Evolutionary conservation across 2,888 invertebrate species (phyloP).

Genomic region (Lampropteryx suffumata): DNA sequence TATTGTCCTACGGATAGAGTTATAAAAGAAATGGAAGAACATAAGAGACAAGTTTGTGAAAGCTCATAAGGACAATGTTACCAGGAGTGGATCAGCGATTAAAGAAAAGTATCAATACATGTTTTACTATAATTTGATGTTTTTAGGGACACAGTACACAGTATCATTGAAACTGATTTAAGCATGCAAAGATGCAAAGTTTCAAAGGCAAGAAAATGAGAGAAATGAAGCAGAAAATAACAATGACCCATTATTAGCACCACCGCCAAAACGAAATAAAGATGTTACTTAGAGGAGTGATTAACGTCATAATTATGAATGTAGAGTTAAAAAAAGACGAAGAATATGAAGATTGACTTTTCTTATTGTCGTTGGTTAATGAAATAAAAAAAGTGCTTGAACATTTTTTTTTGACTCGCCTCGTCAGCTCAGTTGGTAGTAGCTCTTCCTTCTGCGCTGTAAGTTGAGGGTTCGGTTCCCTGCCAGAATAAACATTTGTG

Average conservation of each 20-base stretch:
- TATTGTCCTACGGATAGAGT: constrained; percentile 6
- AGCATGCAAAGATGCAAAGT: too few species aligned
- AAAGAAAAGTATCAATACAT: constrained; percentile 27
- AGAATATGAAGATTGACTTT: neutral
- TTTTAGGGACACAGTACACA: constrained; percentile 30
- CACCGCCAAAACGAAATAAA: too few species aligned
- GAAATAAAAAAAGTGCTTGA: too few species aligned
- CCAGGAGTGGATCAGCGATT: constrained; percentile 21
- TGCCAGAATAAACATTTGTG: too few species aligned
- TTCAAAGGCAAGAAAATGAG: constrained; percentile 23
- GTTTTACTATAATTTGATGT: constrained; percentile 29
- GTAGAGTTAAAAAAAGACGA: constrained; percentile 15
- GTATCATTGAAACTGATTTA: constrained; percentile 22
- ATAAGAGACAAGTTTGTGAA: constrained; percentile 35
- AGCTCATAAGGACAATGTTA: neutral
- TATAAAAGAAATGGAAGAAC: constrained; percentile 30
- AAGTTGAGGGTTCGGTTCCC: too few species aligned
- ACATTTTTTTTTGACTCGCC: too few species aligned
- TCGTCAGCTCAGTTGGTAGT: too few species aligned
- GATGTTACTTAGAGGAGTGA: too few species aligned
- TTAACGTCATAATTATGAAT: too few species aligned
- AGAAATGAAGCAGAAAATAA: constrained; percentile 13
- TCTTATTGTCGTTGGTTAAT: too few species aligned
- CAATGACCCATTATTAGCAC: too few species aligned
- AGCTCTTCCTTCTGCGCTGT: too few species aligned